Evolutionary conservation across 2,888 invertebrate genomes (phyloP), one percentile per base, ranked within the genome.

Genomic region (Pecten maximus): DNA sequence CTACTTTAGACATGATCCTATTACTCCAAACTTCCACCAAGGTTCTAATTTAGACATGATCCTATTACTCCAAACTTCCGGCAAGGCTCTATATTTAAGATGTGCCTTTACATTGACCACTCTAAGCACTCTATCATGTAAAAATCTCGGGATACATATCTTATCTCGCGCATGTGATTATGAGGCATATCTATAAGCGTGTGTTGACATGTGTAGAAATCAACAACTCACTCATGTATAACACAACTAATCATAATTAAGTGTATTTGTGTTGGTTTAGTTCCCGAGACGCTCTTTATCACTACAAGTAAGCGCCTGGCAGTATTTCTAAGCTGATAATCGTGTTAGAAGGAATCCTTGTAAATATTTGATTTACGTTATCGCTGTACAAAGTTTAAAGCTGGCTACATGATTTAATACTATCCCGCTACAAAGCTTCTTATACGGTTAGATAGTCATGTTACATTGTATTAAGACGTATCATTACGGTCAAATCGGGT

Each of bases 301-400:
- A 74, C 28, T 35, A 74, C 8, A 74, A 74, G 28, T 74, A 74
- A 35, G 10, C 74, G 35, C 6, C 35, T 35, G 35, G 74, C 19
- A 54, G 54, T 54, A 28, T 74, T 35, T 74, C 74, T 74, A 10
- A 74, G 74, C 74, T 74, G 74, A 74, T 74, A 35, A 74, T 35
- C 8, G 12, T 35, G 35, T 74, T 28, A 35, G 74, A 28, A 74
- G 28, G 74, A 74, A 23, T 74, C 35, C 35, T 28, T 74, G 74
- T 74, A 74, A 74, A 74, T 74, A 74, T 74, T 74, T 74, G 74
- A 74, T 15, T 28, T 6, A 74, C 74, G 35, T 74, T 74, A 74
- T 74, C 74, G 35, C 74, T 16, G 74, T 28, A 74, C 35, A 74
- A 74, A 74, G 74, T 74, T 74, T 74, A 74, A 74, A 74, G 74